Percentiles rank a stretch among this genome's conserved stretches.
Conservation (phyloP, 2,888 invertebrate genomes). For the Notodonta dromedarius region DNA sequence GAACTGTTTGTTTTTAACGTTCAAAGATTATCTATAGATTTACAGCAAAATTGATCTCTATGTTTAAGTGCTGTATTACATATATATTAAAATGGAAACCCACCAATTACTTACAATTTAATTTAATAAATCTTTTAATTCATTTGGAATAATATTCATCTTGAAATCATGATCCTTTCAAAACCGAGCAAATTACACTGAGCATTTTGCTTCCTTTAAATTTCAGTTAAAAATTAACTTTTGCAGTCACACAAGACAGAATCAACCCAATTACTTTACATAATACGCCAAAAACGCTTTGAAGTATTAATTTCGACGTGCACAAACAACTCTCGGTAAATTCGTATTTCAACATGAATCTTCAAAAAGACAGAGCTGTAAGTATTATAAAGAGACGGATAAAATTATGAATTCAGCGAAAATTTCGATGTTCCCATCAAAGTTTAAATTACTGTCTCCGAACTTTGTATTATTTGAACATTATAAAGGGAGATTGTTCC, state of each 20-base stretch:
- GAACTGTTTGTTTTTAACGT: slow-evolving; percentile 9
- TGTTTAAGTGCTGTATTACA: too few species aligned
- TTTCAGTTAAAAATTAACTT: neutral
- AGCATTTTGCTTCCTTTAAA: slow-evolving; percentile 1
- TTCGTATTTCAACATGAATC: neutral
- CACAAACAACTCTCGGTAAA: slow-evolving; percentile 1
- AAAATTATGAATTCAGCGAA: slow-evolving; percentile 39
- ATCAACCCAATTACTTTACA: neutral
- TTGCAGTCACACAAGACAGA: neutral
- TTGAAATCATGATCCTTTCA: neutral
- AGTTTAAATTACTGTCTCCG: slow-evolving; percentile 45
- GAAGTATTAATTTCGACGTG: slow-evolving; percentile 12
- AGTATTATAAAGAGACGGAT: slow-evolving; percentile 1
- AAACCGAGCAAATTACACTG: neutral
- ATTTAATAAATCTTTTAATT: too few species aligned
- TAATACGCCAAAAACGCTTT: slow-evolving; percentile 13
- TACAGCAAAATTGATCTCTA: too few species aligned
- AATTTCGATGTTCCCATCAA: slow-evolving; percentile 34
- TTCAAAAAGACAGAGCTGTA: slow-evolving; percentile 13
- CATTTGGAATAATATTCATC: too few species aligned
- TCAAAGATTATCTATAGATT: neutral
- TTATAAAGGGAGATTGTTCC: slow-evolving; percentile 10
- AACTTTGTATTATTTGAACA: slow-evolving; percentile 27
- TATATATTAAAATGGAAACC: neutral
- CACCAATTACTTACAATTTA: too few species aligned